Evolutionary conservation across 1,140 invertebrate species (phyloP).

Genomic region (Muscidifurax raptorellus): DNA sequence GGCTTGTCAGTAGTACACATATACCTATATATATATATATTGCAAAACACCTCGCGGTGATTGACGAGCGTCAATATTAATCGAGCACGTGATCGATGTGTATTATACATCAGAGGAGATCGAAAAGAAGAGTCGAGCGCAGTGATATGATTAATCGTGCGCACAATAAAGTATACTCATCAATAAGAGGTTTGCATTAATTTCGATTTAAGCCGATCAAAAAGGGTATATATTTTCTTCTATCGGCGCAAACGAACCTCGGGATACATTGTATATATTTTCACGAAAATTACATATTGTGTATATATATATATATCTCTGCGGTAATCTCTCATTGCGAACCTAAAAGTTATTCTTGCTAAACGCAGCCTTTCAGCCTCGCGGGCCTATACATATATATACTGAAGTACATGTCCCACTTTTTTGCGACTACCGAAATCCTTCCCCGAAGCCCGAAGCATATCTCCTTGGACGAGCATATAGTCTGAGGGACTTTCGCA

Average conservation of each 20-base stretch:
- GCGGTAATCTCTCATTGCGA: no score
- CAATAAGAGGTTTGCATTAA: neutral
- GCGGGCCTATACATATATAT: no score
- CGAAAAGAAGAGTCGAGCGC: neutral
- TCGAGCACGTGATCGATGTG: no score
- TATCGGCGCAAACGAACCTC: no score
- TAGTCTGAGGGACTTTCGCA: neutral
- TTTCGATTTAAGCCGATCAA: neutral
- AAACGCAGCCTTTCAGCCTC: no score
- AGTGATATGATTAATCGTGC: neutral
- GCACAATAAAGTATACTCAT: neutral
- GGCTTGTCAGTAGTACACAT: neutral
- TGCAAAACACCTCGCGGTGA: neutral
- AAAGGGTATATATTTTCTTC: neutral
- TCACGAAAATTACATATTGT: no score
- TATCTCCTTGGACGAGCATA: no score
- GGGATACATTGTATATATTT: neutral
- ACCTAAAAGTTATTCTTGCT: no score
- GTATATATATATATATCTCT: no score
- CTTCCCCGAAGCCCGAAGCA: no score
- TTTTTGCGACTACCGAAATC: no score
- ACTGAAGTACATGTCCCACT: no score
- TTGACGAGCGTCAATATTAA: constrained; percentile 35
- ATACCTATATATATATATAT: neutral
- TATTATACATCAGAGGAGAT: neutral